phyloP scores from a whole-genome alignment of 2,113 vertebrate genomes.

The Meriones unguiculatus region DNA sequence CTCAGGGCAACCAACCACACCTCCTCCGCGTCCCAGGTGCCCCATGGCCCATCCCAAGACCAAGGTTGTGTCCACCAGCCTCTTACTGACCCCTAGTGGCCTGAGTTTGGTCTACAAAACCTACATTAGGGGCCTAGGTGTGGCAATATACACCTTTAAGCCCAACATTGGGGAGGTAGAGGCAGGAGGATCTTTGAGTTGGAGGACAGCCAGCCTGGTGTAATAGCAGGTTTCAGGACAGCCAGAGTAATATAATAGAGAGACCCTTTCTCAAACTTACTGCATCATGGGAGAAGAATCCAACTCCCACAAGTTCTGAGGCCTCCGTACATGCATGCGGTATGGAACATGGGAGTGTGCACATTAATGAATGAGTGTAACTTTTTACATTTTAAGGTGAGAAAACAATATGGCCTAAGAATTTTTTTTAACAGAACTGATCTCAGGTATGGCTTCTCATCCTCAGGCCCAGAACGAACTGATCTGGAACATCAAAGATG shows the following conservation, averaged over 20 bases:
- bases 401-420: background rate
- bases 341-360: no score
- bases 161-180: background rate
- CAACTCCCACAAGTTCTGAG: background rate
- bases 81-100: background rate
- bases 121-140: background rate
- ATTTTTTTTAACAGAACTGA: background rate
- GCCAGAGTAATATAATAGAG: background rate
- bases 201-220: background rate
- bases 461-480: slow-evolving; percentile 94
- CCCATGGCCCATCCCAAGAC: background rate
- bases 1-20: background rate
- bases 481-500: slow-evolving; percentile 97
- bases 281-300: background rate
- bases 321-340: no score
- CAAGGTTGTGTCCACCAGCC: background rate
- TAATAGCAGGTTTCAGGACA: background rate
- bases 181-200: background rate
- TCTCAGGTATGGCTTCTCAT: slow-evolving; percentile 63
- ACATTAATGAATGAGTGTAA: background rate
- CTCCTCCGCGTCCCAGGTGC: background rate
- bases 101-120: background rate
- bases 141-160: background rate
- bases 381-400: background rate
- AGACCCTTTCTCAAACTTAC: background rate